Base-by-base conservation (phyloP, 1,140 invertebrate species). In the Oedothorax gibbosus region DNA sequence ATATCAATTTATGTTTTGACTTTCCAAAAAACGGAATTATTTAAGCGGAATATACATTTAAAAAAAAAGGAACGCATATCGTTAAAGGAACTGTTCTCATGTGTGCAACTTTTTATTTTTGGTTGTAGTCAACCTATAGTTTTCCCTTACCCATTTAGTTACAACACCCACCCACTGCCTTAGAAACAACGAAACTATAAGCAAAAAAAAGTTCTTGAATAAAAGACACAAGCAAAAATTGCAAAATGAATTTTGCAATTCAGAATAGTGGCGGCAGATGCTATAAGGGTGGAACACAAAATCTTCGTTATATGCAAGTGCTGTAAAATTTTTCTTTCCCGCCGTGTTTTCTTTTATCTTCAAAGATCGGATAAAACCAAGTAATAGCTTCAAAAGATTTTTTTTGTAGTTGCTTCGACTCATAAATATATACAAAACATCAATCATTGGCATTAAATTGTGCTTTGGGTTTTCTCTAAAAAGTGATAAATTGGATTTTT, bases 211-310 rank as follows among this genome's bases (percentile, higher is more conserved):
- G 35, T 35, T 35, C 35, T 35, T 35, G 35, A 66, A 65, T 12
- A 53, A 62, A 49, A 62, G 20, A 15, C 11, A 50, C 12, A 57
- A 20, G 9, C n/a, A 79, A 81, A 71, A 71, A 62, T 60, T 49
- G 6, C 35, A 72, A 54, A 85, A 85, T 72, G 72, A 76, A 85
- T 85, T 85, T 85, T 85, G 83, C 83, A 85, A 85, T 85, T 85
- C 83, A 85, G 60, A 85, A 71, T 18, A 85, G 73, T 12, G 65
- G 83, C 56, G 21, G 54, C 83, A 85, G 83, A 77, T 85, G 83
- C 18, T 51, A 62, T 49, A 57, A 60, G 21, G 20, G 56, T 49
- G 35, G 49, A 73, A 82, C 62, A 75, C 71, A 66, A 76, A 84
- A 66, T 84, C 60, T 84, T 84, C 57, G 62, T 76, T n/a, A 75